These are phyloP conservation scores for Pangasianodon hypophthalmus DNA, from an alignment of 2,113 vertebrate genomes.

Conservation along the genomic window DNA sequence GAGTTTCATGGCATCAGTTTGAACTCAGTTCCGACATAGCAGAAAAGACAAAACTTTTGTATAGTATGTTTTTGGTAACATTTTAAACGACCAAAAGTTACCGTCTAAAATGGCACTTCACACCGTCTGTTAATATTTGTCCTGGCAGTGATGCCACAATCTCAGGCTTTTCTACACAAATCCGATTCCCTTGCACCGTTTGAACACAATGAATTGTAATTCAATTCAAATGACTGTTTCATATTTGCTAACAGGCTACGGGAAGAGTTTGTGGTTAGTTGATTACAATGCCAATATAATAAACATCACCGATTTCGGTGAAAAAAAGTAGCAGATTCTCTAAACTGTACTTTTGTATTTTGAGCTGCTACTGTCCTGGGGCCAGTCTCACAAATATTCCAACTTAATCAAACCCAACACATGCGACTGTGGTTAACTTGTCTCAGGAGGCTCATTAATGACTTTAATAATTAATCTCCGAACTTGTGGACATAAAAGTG, in stretches of 20 bases:
- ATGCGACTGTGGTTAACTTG: not conserved
- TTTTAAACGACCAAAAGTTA: not conserved
- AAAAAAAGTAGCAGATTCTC: not conserved
- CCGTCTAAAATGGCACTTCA: not conserved
- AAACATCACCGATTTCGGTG: too few species aligned
- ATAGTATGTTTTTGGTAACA: not conserved
- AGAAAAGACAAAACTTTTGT: not conserved
- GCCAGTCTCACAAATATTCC: not conserved
- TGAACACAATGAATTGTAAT: not conserved
- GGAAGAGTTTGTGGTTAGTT: not conserved
- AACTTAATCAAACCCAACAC: not conserved
- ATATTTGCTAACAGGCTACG: not conserved
- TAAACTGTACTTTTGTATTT: not conserved
- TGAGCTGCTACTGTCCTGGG: not conserved
- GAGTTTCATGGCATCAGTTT: not conserved
- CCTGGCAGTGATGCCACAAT: not conserved
- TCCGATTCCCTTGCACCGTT: not conserved
- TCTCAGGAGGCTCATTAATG: not conserved
- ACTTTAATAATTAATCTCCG: not conserved
- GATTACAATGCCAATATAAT: too few species aligned
- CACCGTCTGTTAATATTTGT: not conserved
- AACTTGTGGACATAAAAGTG: not conserved
- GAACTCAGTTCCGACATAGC: not conserved
- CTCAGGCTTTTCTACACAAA: not conserved
- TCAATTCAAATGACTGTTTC: not conserved